phyloP scores from a whole-genome alignment of 2,113 vertebrate genomes.

The Phaethornis superciliosus region DNA sequence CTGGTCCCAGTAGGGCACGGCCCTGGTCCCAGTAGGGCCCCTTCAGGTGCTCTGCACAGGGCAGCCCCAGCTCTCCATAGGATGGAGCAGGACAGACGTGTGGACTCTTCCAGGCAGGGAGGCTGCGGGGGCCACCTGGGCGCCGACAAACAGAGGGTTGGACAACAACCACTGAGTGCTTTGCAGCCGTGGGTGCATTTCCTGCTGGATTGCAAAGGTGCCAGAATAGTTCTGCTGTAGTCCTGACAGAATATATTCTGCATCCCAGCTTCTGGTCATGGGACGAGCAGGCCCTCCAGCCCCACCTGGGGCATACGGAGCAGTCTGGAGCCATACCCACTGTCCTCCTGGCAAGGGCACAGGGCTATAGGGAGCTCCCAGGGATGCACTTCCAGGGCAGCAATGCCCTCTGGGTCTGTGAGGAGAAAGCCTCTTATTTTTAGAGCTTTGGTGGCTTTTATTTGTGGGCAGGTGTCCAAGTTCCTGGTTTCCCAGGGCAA shows the following conservation, averaged over 20 bases:
- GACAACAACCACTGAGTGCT: background rate
- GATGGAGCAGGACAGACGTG: background rate
- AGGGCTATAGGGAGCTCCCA: background rate
- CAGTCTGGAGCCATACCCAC: background rate
- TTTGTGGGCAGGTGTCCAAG: background rate
- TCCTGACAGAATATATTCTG: background rate
- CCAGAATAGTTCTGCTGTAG: background rate
- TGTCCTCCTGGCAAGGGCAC: background rate
- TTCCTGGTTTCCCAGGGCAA: slow-evolving; percentile 7
- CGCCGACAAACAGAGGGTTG: accelerated
- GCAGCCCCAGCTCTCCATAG: accelerated
- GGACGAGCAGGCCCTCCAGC: background rate
- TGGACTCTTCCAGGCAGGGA: background rate
- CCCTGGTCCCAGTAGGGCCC: accelerated
- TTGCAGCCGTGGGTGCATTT: background rate
- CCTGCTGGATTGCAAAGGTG: background rate
- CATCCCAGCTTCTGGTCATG: accelerated
- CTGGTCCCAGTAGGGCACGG: background rate
- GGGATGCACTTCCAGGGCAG: background rate
- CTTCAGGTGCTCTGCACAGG: background rate
- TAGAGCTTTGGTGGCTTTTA: slow-evolving; percentile 16
- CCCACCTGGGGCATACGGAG: accelerated
- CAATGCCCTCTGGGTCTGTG: accelerated
- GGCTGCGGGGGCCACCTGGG: background rate
- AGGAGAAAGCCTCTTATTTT: background rate